Conservation (phyloP, 1,140 invertebrate species). For the Dendrolimus kikuchii region DNA sequence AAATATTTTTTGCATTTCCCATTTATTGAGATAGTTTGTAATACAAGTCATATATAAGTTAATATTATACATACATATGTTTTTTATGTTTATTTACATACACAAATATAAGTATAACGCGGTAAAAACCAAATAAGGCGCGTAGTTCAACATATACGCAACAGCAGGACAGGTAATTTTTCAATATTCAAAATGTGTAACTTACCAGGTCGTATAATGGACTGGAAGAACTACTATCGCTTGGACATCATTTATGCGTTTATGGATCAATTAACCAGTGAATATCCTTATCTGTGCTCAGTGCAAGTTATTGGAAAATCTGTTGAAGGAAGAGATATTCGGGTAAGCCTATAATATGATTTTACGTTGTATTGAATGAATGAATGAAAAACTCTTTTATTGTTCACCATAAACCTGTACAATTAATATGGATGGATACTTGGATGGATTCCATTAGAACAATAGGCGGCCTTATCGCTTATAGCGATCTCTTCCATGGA, state of each 20-base stretch:
- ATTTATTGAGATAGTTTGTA: too few relatives aligned
- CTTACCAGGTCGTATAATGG: conserved; percentile 62
- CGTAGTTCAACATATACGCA: too few relatives aligned
- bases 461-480: too few relatives aligned
- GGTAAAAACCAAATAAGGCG: too few relatives aligned
- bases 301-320: conserved; percentile 68
- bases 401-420: background rate
- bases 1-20: too few relatives aligned
- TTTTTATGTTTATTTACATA: too few relatives aligned
- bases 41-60: too few relatives aligned
- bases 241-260: conserved; percentile 71
- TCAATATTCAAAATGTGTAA: background rate
- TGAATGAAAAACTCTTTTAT: conserved; percentile 3
- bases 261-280: conserved; percentile 57
- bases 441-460: background rate
- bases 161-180: too few relatives aligned
- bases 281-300: conserved; percentile 66
- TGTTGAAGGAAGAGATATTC: conserved; percentile 74
- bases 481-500: too few relatives aligned
- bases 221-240: conserved; percentile 83
- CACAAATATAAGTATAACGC: too few relatives aligned
- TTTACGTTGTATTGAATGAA: conserved; percentile 1
- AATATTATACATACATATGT: too few relatives aligned
- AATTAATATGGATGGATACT: background rate
- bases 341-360: conserved; percentile 52